phyloP scores from a whole-genome alignment of 2,888 invertebrate species.

The Drosophila nr. medialis region DNA sequence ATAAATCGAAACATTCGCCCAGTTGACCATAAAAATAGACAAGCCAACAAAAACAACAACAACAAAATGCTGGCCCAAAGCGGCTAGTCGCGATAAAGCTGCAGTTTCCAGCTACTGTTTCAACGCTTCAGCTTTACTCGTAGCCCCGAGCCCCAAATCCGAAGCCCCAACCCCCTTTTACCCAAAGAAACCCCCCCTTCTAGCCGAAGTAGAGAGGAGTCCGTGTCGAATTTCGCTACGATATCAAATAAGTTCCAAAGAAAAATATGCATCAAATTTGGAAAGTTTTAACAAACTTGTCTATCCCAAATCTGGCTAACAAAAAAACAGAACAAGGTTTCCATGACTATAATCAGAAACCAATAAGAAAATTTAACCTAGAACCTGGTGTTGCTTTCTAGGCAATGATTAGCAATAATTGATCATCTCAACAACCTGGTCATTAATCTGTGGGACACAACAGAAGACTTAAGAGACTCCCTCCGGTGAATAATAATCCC shows the following conservation, averaged over 20 bases:
- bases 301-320: neutral
- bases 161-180: neutral
- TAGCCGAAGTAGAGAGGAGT: slow-evolving; percentile 5
- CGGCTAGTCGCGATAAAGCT: slow-evolving; percentile 53
- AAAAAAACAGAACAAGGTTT: neutral
- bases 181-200: neutral
- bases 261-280: neutral
- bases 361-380: neutral
- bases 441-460: too few species aligned
- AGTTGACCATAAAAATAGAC: slow-evolving; percentile 62
- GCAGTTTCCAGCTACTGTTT: slow-evolving; percentile 26
- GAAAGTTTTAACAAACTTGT: neutral
- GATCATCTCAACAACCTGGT: neutral
- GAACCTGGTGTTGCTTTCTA: neutral
- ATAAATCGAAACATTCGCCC: slow-evolving; percentile 70
- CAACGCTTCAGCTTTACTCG: slow-evolving; percentile 37
- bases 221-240: neutral
- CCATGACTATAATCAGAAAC: neutral
- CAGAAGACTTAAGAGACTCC: neutral
- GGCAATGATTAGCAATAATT: neutral
- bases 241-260: neutral
- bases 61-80: slow-evolving; percentile 14
- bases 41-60: slow-evolving; percentile 43
- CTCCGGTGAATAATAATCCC: too few species aligned
- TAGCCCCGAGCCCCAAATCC: neutral